Conservation (phyloP, 2,888 invertebrate species). For the Lasiommata megera region DNA sequence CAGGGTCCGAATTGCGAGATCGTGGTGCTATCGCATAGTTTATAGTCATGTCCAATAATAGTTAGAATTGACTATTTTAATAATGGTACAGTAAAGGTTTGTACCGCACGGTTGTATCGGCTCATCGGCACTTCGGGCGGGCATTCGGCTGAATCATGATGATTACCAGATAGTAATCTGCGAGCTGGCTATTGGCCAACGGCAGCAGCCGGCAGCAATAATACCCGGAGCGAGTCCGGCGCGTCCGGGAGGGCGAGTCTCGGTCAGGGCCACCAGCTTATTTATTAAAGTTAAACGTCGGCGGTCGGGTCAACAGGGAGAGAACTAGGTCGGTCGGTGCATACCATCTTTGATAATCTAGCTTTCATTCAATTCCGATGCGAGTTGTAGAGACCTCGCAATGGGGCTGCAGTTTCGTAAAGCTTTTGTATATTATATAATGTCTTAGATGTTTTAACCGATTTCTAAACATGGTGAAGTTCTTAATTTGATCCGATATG, state of each 20-base stretch:
- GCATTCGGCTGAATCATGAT: slow-evolving; percentile 2
- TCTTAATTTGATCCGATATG: too few relatives aligned
- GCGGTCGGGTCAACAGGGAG: background rate
- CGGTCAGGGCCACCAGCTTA: slow-evolving; percentile 2
- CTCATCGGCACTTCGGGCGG: background rate
- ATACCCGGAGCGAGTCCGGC: background rate
- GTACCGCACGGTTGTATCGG: background rate
- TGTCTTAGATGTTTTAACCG: too few relatives aligned
- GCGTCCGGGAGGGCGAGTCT: background rate
- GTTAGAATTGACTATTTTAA: too few relatives aligned
- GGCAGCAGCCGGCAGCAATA: background rate
- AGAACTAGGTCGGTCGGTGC: background rate
- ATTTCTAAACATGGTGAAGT: too few relatives aligned
- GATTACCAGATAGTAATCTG: slow-evolving; percentile 9
- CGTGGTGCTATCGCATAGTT: too few relatives aligned
- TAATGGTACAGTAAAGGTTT: too few relatives aligned
- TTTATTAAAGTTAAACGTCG: slow-evolving; percentile 4
- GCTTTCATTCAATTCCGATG: slow-evolving; percentile 1
- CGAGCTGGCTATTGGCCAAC: background rate
- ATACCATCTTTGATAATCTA: background rate
- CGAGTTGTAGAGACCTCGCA: background rate
- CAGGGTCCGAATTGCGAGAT: too few relatives aligned
- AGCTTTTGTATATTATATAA: too few relatives aligned
- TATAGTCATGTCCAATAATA: too few relatives aligned
- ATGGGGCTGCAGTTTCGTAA: background rate